A percentile compares a stretch with the other conserved stretches of the same genome.
These are phyloP conservation scores for Ectemnius cavifrons DNA, from an alignment of 2,888 invertebrate species.

Conservation along the genomic window DNA sequence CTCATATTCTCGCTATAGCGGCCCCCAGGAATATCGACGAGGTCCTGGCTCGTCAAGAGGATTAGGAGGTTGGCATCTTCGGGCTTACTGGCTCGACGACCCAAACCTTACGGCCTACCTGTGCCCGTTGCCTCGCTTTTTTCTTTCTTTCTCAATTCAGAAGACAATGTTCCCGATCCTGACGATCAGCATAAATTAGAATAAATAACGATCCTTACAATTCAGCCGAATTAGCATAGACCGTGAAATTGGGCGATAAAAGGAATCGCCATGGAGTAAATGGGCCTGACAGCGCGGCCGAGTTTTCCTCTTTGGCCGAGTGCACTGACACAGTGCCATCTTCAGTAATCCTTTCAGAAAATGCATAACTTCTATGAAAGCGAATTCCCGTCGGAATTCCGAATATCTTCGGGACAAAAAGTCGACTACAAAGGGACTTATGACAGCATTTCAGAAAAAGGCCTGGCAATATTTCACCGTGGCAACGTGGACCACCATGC, in stretches of 20 bases:
- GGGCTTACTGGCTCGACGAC: slow-evolving; percentile 47
- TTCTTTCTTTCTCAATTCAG: slow-evolving; percentile 42
- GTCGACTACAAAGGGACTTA: neutral
- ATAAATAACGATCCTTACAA: slow-evolving; percentile 64
- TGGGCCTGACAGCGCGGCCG: slow-evolving; percentile 6
- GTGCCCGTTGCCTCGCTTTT: slow-evolving; percentile 40
- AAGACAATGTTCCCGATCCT: slow-evolving; percentile 55
- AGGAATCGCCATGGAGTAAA: slow-evolving; percentile 29
- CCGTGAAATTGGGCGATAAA: slow-evolving; percentile 48
- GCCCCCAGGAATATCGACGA: slow-evolving; percentile 32
- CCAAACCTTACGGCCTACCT: slow-evolving; percentile 45
- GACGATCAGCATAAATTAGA: slow-evolving; percentile 68
- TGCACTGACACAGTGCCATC: neutral
- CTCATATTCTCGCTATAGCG: slow-evolving; percentile 27
- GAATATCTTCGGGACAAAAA: slow-evolving; percentile 4
- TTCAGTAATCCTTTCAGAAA: slow-evolving; percentile 26
- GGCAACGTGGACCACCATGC: neutral
- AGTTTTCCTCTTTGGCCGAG: neutral
- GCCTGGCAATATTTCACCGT: neutral
- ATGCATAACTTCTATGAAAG: neutral
- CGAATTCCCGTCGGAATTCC: neutral
- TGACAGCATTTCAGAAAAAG: neutral
- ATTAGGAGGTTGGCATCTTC: slow-evolving; percentile 55
- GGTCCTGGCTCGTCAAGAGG: slow-evolving; percentile 62
- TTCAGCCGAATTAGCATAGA: slow-evolving; percentile 57